Evolutionary conservation across 2,113 vertebrate species (phyloP).

Genomic region (Oryctolagus cuniculus): DNA sequence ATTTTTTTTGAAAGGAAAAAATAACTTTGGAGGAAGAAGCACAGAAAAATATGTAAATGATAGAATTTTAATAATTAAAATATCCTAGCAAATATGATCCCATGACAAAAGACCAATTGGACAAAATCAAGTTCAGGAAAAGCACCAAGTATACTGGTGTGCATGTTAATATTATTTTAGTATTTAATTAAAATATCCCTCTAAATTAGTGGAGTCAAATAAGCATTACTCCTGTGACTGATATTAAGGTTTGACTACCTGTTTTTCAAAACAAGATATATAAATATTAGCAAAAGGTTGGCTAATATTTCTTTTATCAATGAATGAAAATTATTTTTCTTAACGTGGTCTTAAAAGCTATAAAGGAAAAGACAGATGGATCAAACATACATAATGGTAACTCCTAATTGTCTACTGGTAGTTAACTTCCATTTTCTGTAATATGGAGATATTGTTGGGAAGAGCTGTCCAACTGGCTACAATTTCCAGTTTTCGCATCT

Average conservation of each 20-base stretch:
- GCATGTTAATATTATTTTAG: background rate
- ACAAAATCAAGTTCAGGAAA: background rate
- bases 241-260: background rate
- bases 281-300: conserved; percentile 14
- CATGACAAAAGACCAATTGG: background rate
- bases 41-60: background rate
- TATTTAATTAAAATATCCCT: background rate
- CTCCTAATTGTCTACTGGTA: background rate
- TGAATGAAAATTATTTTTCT: background rate
- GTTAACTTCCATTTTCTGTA: background rate
- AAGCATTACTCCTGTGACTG: background rate
- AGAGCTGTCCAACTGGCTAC: background rate
- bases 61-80: background rate
- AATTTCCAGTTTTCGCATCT: background rate
- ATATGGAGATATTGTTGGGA: background rate
- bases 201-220: background rate
- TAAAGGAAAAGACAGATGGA: background rate
- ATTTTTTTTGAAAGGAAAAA: background rate
- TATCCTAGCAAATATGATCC: background rate
- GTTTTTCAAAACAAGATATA: background rate
- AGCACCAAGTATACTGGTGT: background rate
- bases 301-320: background rate
- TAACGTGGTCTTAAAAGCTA: background rate
- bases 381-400: background rate
- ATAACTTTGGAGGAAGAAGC: background rate